These are phyloP conservation scores for Aythya fuligula DNA, from an alignment of 2,797 vertebrate species.

Conservation along the genomic window DNA sequence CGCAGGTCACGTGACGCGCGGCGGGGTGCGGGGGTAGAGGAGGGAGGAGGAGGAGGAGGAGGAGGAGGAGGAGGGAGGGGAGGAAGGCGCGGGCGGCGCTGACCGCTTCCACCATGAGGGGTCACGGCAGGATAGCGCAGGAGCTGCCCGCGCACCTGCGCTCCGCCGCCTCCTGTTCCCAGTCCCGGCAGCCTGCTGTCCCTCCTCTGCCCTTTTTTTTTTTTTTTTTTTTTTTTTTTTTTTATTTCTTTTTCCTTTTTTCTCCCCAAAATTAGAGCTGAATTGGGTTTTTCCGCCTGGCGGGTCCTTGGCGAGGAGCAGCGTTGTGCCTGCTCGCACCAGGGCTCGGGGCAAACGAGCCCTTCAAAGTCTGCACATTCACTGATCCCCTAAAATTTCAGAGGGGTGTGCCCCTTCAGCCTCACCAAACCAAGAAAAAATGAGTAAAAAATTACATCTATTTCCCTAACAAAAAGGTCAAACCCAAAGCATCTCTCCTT, in stretches of 20 bases:
- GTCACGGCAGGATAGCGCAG: background rate
- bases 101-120: background rate
- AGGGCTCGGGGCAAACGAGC: background rate
- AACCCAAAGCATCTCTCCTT: background rate
- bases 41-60: no score
- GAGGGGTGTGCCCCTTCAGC: background rate
- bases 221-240: background rate
- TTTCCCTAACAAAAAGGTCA: background rate
- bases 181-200: no score
- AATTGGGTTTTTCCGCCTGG: background rate
- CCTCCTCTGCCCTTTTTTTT: background rate
- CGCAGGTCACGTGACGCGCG: no score
- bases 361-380: background rate
- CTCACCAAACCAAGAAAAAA: background rate
- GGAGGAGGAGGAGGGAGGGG: no score
- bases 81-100: background rate
- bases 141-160: no score
- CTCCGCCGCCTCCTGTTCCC: no score
- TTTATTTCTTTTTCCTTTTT: background rate
- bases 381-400: rapidly evolving
- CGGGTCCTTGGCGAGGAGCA: background rate
- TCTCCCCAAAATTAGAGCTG: background rate
- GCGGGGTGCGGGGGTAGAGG: no score
- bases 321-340: background rate
- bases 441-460: background rate